Conservation (phyloP, 2,888 invertebrate genomes). For the Sinopyrophorus schimmeli region DNA sequence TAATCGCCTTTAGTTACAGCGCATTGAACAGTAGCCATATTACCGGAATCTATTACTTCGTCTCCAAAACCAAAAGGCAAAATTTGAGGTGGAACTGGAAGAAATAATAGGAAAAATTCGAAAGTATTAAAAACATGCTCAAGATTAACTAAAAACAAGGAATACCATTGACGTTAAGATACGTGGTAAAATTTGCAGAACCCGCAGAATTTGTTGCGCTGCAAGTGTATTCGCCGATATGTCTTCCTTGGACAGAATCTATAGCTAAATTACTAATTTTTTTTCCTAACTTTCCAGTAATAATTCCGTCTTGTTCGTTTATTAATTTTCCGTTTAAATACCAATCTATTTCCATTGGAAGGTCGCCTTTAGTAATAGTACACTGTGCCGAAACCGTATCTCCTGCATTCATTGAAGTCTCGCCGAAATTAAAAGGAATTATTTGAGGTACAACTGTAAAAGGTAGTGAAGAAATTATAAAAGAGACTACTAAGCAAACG, state of each 20-base stretch:
- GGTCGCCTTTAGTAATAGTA: constrained; percentile 75
- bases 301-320: constrained; percentile 56
- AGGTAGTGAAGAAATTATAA: too few species aligned
- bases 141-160: constrained; percentile 19
- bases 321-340: constrained; percentile 63
- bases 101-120: constrained; percentile 1
- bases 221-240: constrained; percentile 75
- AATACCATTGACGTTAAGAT: constrained; percentile 40
- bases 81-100: constrained; percentile 50
- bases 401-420: constrained; percentile 71
- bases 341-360: constrained; percentile 73
- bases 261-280: constrained; percentile 71
- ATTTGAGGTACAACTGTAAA: constrained; percentile 70
- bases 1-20: constrained; percentile 73
- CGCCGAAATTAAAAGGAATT: constrained; percentile 67
- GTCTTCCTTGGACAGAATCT: constrained; percentile 70
- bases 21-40: constrained; percentile 69
- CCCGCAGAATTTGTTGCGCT: constrained; percentile 71
- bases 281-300: constrained; percentile 64
- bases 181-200: constrained; percentile 54
- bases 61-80: constrained; percentile 55
- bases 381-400: constrained; percentile 74
- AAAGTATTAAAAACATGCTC: constrained; percentile 5
- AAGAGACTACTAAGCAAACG: not conserved
- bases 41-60: constrained; percentile 69